Evolutionary conservation across 2,888 invertebrate species (phyloP), one percentile per base, ranked within the genome.

Genomic region (Busseola fusca): DNA sequence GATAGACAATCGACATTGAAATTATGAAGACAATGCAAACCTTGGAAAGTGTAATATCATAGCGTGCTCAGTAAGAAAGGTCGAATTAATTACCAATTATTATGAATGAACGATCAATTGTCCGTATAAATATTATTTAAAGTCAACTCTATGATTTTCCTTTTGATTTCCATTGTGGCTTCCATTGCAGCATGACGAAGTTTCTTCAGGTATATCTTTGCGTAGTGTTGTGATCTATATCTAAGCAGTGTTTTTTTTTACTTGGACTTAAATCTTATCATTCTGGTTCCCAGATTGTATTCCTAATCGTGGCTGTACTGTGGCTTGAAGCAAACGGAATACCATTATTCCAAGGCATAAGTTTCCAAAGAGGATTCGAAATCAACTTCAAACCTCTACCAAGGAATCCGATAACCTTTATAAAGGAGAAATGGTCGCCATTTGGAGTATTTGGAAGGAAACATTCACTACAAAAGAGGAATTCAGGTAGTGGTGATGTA

Each of bases 341-440:
- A 27, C 76, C 79, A 30, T 52, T 82, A 25, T 84, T 84, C n/a
- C 69, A 85, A 72, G 83, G 89, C 56, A 66, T 91, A 68, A 87
- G 84, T 64, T 83, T 91, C 42, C 87, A 90, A 67, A 91, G 87
- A 59, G 89, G 88, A 6, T 87, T 91, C 27, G 90, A 91, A 64
- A 81, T 93, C 0, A 88, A 86, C 48, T 83, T 91, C 14, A 89
- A 88, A 59, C 90, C 89, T 1, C 69, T 89, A 21, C 83, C 85
- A n/a, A 84, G 89, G 1, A 88, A 88, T 59, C 90, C 91, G 0
- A 71, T 93, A 48, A 80, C 89, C 0, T 88, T 92, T 50, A 83
- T 91, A 16, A 90, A 87, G 27, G 90, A 92, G 59, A 91, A 90
- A 80, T 89, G 90, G 88, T 85, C 89, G 1, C 91, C 93, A 0